Evolutionary conservation across 64 coral and sea anemone genomes (phyloP), one percentile per base, ranked within the genome.

Genomic region (Actinia tenebrosa): DNA sequence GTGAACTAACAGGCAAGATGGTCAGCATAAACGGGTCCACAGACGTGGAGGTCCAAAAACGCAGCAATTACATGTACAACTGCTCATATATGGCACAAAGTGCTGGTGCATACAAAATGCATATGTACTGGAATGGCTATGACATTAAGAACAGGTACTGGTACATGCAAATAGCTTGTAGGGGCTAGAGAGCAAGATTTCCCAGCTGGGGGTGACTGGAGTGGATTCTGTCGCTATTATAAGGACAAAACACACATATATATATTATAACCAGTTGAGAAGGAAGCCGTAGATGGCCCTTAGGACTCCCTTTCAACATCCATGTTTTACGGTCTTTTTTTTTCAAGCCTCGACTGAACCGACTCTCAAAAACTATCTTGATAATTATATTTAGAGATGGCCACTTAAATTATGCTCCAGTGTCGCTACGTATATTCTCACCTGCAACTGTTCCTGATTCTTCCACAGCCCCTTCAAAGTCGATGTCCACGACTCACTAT

Each of bases 41-140:
- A 0, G 94, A 95, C 44, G 93, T 99, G n/a, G 97, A 99, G 9
- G 55, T 99, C 23, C 58, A 82, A 17, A 89, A 86, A 80, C 63
- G 89, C 10, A 83, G 82, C n/a, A 81, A 99, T 61, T 64, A 89
- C 56, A 92, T 80, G 47, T 99, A 95, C 79, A 80, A 71, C 2
- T 99, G 97, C 42, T 88, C 91, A 44, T 99, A 99, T 77, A 72
- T 91, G 1, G 91, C 89, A 6, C 86, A 90, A 6, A 87, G 86
- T 78, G 47, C 97, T 14, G 97, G 97, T 25, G 90, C 93, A 17
- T 99, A 99, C 83, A 89, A 91, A 0, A 86, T 99, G 45, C 87
- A 91, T 3, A 80, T 99, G 4, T 89, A 85, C 60, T 99, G 91
- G 83, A 87, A 99, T 78, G 93, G 93, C 26, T 84, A 90, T 3